A percentile compares a stretch with the other conserved stretches of the same genome.
These are phyloP conservation scores for Gastrophysa polygoni DNA, from an alignment of 2,888 invertebrate species.

Conservation along the genomic window DNA sequence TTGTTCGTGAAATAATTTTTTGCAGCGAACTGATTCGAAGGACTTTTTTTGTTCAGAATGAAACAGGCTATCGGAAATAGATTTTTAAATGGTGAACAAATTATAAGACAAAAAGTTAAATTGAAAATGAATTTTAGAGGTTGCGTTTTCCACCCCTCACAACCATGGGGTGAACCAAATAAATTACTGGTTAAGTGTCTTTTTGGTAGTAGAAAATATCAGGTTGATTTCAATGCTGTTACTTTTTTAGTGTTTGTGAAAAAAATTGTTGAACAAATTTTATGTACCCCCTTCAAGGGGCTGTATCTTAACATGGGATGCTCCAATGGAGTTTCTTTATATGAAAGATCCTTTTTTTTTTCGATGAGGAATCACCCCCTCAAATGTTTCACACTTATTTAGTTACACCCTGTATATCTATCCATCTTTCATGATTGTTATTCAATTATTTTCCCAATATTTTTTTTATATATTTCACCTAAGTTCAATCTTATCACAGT, in stretches of 20 bases:
- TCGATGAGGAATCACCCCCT: no score
- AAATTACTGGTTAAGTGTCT: neutral
- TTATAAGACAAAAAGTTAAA: constrained; percentile 10
- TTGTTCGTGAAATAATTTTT: no score
- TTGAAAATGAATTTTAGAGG: neutral
- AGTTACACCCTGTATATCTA: no score
- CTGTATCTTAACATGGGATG: neutral
- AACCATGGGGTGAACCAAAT: neutral
- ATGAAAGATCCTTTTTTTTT: neutral
- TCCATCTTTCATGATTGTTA: no score
- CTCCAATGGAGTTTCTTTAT: constrained; percentile 1
- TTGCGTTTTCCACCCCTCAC: neutral
- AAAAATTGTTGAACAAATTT: neutral
- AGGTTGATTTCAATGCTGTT: neutral
- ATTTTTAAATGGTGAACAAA: constrained; percentile 21
- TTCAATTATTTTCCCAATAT: no score
- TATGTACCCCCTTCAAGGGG: neutral
- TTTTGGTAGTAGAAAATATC: neutral
- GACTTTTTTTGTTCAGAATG: constrained; percentile 19
- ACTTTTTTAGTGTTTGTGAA: neutral
- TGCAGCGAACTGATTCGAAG: no score
- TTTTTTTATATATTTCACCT: no score
- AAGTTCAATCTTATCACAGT: no score
- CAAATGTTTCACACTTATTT: no score
- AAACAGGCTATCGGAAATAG: constrained; percentile 21